These are phyloP conservation scores for Ophiothrix spiculata DNA, from an alignment of 35 echinoderm and acorn worm species.

Conservation along the genomic window DNA sequence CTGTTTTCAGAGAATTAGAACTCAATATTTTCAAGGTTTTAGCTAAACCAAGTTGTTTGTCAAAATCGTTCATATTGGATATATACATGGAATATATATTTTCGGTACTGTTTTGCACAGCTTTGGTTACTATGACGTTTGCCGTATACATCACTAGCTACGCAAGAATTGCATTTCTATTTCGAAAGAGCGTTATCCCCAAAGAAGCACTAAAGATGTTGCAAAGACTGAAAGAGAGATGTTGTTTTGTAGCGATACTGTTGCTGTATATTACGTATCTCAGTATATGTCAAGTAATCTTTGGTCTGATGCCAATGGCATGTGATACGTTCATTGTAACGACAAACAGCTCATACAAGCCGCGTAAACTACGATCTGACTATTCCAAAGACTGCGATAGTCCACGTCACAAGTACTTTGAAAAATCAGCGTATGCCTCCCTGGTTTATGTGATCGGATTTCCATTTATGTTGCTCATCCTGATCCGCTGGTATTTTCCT, in stretches of 20 bases:
- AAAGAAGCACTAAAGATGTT: neutral
- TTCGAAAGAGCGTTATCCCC: too few species aligned
- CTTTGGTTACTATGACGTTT: too few species aligned
- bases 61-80: slow-evolving; percentile 19
- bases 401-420: neutral
- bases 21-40: slow-evolving; percentile 12
- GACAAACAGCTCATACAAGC: neutral
- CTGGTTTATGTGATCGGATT: too few species aligned
- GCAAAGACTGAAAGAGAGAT: neutral
- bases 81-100: neutral
- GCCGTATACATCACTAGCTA: too few species aligned
- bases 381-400: too few species aligned
- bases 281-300: too few species aligned
- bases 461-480: slow-evolving; percentile 11
- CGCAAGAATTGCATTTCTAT: too few species aligned
- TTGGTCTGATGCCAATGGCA: too few species aligned
- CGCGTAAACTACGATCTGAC: too few species aligned
- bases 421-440: neutral
- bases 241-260: slow-evolving; percentile 9
- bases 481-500: too few species aligned
- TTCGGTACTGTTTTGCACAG: too few species aligned
- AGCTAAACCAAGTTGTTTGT: slow-evolving; percentile 20
- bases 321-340: too few species aligned
- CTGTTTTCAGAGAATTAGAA: slow-evolving; percentile 15
- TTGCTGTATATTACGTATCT: slow-evolving; percentile 37